Evolutionary conservation across 2,888 invertebrate species (phyloP).

Genomic region (Temnothorax rugatulus): DNA sequence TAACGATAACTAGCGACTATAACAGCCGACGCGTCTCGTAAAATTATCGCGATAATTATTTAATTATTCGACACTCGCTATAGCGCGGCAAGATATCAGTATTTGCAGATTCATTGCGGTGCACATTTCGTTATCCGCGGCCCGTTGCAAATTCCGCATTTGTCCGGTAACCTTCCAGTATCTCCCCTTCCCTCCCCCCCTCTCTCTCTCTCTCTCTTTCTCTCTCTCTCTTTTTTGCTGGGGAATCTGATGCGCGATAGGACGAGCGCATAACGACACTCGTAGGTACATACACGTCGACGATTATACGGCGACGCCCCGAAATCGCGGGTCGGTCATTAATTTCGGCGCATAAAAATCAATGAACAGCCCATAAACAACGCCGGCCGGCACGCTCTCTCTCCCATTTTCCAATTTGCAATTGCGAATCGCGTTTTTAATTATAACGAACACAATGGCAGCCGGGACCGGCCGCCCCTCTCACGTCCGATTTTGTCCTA

Average conservation of each 20-base stretch:
- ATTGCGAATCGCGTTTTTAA: conserved; percentile 86
- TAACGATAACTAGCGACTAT: background rate
- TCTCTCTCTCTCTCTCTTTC: no score
- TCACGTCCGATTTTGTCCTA: conserved; percentile 60
- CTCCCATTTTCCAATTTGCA: conserved; percentile 86
- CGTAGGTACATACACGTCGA: conserved; percentile 76
- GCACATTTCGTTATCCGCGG: conserved; percentile 48
- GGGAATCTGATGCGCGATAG: conserved; percentile 65
- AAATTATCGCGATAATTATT: conserved; percentile 66
- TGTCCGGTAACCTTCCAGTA: conserved; percentile 73
- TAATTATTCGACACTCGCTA: conserved; percentile 52
- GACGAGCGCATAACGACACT: conserved; percentile 74
- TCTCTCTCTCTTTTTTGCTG: no score
- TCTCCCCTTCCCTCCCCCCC: background rate
- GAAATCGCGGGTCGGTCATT: conserved; percentile 85
- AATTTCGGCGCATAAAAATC: conserved; percentile 86
- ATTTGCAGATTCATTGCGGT: conserved; percentile 52
- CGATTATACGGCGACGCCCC: conserved; percentile 82
- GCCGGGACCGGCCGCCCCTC: conserved; percentile 64
- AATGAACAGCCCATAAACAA: conserved; percentile 86
- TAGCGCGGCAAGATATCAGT: conserved; percentile 70
- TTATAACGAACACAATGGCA: conserved; percentile 86
- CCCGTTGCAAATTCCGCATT: conserved; percentile 73
- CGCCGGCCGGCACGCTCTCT: conserved; percentile 76
- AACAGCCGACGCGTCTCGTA: conserved; percentile 6